Base-by-base conservation (phyloP, 2,113 vertebrate species). In the Dunckerocampus dactyliophorus region DNA sequence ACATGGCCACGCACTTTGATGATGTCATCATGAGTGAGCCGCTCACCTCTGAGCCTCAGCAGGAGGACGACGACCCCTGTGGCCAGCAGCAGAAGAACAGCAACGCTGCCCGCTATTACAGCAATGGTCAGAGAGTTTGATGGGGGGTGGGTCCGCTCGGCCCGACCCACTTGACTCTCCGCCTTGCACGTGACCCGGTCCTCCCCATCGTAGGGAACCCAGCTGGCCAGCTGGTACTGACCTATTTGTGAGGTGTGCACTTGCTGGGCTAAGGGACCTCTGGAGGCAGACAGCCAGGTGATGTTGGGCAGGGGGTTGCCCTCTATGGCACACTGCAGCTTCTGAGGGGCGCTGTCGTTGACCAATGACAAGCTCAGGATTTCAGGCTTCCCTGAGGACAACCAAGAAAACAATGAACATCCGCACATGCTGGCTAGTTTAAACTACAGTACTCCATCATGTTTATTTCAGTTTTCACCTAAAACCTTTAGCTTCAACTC, bases 251-350 rank as follows among this genome's bases (percentile, higher is more conserved):
- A 7, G 15, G 16, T 51, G 4, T 3, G 0, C 9, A 17, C 45
- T 47, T 51, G 43, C 6, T 47, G 12, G 0, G 8, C 10, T 19
- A 54, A 14, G 3, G 0, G 4, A 2, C 8, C 0, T 17, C 19
- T 15, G 53, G 71, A 53, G 28, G 28, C 24, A 0, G 19, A 31
- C 37, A 75, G 31, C 69, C 69, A 79, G 19, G 57, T 57, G 3
- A 72, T 10, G 8, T 24, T 16, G 2, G 69, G 72, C 10, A 14
- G 13, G 0, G 77, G 72, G 10, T 72, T 7, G 8, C 77, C 72
- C 24, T 72, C 62, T 8, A 8, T 69, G 15, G 65, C 50, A 49
- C 77, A 79, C 59, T 15, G 39, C 50, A 75, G 69, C 55, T 53
- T 49, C 4, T 7, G 15, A 64, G 58, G 4, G 62, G 43, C 19